A percentile compares a stretch with the other conserved stretches of the same genome.
Conservation (phyloP, 2,797 vertebrate species). For the Bucorvus abyssinicus region DNA sequence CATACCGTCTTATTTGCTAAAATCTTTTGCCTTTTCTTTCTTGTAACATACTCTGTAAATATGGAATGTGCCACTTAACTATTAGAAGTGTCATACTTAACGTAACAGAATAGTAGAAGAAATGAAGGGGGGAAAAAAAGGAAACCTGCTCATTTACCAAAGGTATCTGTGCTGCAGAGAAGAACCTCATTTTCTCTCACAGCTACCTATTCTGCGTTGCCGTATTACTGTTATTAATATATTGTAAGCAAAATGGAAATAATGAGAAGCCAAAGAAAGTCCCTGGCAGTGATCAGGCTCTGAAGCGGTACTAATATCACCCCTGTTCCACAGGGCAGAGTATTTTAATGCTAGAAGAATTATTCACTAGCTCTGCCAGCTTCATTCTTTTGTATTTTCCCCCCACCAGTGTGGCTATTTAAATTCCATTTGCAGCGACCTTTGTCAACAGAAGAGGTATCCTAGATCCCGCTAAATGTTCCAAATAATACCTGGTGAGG, state of each 20-base stretch:
- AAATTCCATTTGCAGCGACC: constrained; percentile 24
- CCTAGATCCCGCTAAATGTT: neutral
- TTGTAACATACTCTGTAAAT: neutral
- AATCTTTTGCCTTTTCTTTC: neutral
- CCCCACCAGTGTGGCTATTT: neutral
- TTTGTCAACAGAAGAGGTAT: neutral
- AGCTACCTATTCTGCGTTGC: neutral
- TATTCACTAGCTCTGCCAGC: neutral
- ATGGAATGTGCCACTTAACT: neutral
- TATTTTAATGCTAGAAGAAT: constrained; percentile 9
- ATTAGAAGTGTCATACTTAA: neutral
- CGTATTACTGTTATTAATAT: neutral
- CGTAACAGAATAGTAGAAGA: neutral
- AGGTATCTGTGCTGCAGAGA: neutral
- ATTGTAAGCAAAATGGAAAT: neutral
- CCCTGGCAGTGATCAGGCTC: neutral
- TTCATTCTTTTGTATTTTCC: constrained; percentile 4
- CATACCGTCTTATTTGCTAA: neutral
- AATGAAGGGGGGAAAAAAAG: neutral
- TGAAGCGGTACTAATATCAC: neutral
- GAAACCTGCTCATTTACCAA: neutral
- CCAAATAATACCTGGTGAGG: neutral
- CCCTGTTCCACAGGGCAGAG: neutral
- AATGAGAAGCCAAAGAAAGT: neutral
- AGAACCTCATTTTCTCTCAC: neutral